A percentile compares a stretch with the other conserved stretches of the same genome.
Evolutionary conservation across 2,113 vertebrate species (phyloP).

Genomic region (Etheostoma spectabile): DNA sequence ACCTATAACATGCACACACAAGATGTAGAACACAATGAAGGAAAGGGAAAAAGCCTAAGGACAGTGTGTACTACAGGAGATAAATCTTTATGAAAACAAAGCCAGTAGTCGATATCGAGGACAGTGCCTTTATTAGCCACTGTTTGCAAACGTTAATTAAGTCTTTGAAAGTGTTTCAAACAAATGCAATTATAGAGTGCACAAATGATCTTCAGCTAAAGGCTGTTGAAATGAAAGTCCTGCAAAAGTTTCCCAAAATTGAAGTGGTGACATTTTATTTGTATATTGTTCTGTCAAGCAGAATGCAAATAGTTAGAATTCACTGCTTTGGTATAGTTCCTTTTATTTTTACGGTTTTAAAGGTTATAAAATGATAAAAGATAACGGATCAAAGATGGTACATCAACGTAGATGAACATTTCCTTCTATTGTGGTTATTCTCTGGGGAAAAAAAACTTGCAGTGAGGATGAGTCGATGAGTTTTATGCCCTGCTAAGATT

Average conservation of each 20-base stretch:
- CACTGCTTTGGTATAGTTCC: conserved; percentile 16
- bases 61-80: conserved; percentile 1
- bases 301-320: conserved; percentile 1
- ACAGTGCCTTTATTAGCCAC: background rate
- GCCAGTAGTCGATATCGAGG: background rate
- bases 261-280: conserved; percentile 43
- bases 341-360: background rate
- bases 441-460: background rate
- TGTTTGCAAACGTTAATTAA: conserved; percentile 17
- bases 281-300: conserved; percentile 28
- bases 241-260: conserved; percentile 9
- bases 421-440: conserved; percentile 1
- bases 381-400: conserved; percentile 2
- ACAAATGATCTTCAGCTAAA: background rate
- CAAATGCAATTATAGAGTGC: conserved; percentile 20
- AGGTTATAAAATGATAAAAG: conserved; percentile 5
- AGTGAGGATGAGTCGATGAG: background rate
- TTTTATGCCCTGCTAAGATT: background rate
- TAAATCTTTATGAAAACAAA: background rate
- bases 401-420: background rate
- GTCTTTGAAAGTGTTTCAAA: conserved; percentile 35
- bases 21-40: too few relatives aligned
- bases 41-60: background rate
- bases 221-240: conserved; percentile 16
- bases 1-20: too few relatives aligned